These are phyloP conservation scores for Muscicapa comitata DNA, from an alignment of 2,797 vertebrate genomes.

Conservation along the genomic window DNA sequence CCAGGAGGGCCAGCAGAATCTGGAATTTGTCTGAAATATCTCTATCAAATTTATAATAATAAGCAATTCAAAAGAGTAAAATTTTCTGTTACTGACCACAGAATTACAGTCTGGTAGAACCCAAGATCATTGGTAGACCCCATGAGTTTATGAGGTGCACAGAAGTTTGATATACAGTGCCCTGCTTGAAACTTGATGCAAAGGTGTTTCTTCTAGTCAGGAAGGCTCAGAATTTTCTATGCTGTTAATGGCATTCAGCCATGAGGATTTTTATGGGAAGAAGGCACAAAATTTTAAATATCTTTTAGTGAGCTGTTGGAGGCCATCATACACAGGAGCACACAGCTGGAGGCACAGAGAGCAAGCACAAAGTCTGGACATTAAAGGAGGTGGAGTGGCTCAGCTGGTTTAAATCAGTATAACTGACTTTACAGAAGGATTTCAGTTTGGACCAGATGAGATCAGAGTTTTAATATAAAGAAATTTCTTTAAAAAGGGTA, in stretches of 20 bases:
- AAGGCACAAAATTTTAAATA: not conserved
- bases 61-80: not conserved
- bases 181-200: not conserved
- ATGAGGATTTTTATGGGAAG: not conserved
- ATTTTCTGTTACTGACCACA: not conserved
- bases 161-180: not conserved
- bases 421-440: not conserved
- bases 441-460: not conserved
- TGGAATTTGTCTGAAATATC: not conserved
- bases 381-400: not conserved
- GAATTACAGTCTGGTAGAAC: not conserved
- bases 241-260: not conserved
- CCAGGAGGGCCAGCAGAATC: not conserved
- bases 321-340: accelerated
- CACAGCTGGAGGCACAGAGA: not conserved
- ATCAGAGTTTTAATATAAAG: not conserved
- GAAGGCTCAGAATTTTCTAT: not conserved
- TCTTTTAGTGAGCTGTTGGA: not conserved
- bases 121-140: not conserved
- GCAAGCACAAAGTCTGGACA: accelerated
- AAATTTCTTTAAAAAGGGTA: not conserved
- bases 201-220: not conserved
- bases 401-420: not conserved
- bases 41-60: not conserved
- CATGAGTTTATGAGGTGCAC: not conserved